These are phyloP conservation scores for Coleophora deauratella DNA, from an alignment of 2,888 invertebrate species.

Conservation along the genomic window DNA sequence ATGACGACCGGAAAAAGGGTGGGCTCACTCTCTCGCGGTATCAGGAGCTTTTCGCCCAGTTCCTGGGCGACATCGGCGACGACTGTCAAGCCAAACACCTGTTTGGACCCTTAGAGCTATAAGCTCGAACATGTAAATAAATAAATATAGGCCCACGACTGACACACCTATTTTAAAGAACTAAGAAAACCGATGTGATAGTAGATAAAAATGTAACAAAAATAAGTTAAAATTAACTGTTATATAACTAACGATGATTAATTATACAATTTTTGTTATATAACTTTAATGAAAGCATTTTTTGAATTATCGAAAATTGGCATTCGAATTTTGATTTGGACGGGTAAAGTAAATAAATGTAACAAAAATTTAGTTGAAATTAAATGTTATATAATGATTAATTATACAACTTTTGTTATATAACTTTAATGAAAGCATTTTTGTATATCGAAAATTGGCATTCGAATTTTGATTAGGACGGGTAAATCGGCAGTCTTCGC, in stretches of 20 bases:
- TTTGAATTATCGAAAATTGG: neutral
- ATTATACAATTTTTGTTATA: no score
- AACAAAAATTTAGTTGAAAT: no score
- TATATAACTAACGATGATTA: no score
- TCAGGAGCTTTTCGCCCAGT: constrained; percentile 88
- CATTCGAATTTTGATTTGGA: constrained; percentile 5
- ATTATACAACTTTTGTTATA: no score
- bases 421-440: constrained; percentile 2
- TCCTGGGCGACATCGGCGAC: constrained; percentile 84
- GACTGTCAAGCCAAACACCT: constrained; percentile 82
- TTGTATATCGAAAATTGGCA: constrained; percentile 1
- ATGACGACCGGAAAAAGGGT: constrained; percentile 86
- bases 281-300: constrained; percentile 2
- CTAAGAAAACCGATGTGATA: neutral
- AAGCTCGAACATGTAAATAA: constrained; percentile 14
- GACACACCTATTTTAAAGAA: constrained; percentile 24
- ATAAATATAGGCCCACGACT: constrained; percentile 25
- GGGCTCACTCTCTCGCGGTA: constrained; percentile 85
- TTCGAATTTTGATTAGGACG: constrained; percentile 4
- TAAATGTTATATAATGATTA: no score
- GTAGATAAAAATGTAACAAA: neutral
- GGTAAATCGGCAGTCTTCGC: constrained; percentile 4
- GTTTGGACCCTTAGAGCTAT: constrained; percentile 81
- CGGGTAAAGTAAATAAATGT: no score
- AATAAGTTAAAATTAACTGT: no score